phyloP scores from a whole-genome alignment of 2,113 vertebrate genomes.

The Grus americana region DNA sequence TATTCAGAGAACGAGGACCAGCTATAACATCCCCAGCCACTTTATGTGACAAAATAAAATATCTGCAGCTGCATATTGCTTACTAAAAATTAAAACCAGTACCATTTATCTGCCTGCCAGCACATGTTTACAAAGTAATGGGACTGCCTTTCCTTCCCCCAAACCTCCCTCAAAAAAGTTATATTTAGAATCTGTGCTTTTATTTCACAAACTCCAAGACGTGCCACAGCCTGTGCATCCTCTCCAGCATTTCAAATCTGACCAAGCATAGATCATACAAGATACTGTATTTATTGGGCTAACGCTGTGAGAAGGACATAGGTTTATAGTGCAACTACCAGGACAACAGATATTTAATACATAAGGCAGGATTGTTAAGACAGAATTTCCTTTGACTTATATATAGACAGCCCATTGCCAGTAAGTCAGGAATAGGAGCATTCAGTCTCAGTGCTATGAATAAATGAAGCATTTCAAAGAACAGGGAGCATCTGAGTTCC shows the following conservation, averaged over 20 bases:
- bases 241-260: background rate
- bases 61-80: background rate
- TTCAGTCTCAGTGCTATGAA: background rate
- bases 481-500: background rate
- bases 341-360: background rate
- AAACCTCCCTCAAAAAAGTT: background rate
- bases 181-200: constrained; percentile 12
- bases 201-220: background rate
- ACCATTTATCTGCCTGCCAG: constrained; percentile 11
- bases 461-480: background rate
- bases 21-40: constrained; percentile 3
- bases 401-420: rapidly evolving
- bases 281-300: background rate
- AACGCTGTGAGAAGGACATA: background rate
- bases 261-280: background rate
- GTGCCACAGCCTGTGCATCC: background rate
- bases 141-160: background rate
- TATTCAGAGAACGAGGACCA: background rate
- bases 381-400: background rate
- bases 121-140: constrained; percentile 3
- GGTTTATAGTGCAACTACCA: background rate
- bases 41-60: background rate
- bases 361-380: background rate
- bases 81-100: background rate
- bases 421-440: background rate